Conservation (phyloP, 2,888 invertebrate species). For the Aphelenchoides bicaudatus region DNA sequence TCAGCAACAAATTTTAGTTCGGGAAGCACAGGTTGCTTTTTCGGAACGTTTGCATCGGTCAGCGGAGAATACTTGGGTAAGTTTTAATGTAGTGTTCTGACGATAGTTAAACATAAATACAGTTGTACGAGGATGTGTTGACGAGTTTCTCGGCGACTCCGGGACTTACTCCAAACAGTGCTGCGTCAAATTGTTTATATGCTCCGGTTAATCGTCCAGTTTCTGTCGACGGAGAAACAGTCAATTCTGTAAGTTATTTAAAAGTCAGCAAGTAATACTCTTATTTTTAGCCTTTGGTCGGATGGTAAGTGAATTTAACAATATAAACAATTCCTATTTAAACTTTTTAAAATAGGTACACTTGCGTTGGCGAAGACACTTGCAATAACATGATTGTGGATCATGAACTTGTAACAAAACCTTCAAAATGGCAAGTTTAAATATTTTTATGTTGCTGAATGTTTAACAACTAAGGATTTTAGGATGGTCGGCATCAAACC, state of each 20-base stretch:
- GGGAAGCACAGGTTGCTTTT: no score
- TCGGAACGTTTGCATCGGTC: no score
- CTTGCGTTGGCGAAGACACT: neutral
- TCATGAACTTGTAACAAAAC: neutral
- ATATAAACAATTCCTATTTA: no score
- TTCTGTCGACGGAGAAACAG: neutral
- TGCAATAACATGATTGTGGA: neutral
- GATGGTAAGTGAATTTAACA: slow-evolving; percentile 5
- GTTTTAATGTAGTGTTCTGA: no score
- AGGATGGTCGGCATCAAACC: no score
- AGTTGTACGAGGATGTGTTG: slow-evolving; percentile 8
- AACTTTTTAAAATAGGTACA: no score
- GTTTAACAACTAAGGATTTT: no score
- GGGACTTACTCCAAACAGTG: neutral
- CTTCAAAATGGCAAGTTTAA: no score
- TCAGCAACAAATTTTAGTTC: no score
- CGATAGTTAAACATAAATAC: no score
- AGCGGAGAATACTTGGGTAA: no score
- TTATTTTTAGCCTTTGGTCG: neutral
- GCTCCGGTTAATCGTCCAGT: neutral
- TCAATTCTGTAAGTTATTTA: neutral
- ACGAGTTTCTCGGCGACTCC: slow-evolving; percentile 1
- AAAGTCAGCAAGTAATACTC: neutral
- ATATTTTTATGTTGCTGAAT: no score
- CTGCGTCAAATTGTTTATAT: neutral